Evolutionary conservation across 2,888 invertebrate genomes (phyloP).

Genomic region (Trisateles emortualis): DNA sequence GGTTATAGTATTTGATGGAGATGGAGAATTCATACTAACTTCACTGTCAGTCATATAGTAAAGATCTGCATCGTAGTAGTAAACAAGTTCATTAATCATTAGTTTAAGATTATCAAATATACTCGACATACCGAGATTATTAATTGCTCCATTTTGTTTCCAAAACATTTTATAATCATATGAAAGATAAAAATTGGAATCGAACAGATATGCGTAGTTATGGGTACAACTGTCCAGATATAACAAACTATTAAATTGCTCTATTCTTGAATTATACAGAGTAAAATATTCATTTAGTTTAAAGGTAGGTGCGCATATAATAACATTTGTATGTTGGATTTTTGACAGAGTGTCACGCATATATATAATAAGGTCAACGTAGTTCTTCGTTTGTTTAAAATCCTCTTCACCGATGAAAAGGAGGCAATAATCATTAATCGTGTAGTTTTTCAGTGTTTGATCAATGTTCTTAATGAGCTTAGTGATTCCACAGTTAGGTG

Average conservation of each 20-base stretch:
- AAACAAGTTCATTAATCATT: too few relatives aligned
- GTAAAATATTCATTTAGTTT: conserved; percentile 1
- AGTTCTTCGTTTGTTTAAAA: conserved; percentile 2
- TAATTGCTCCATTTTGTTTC: neutral
- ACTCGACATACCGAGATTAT: too few relatives aligned
- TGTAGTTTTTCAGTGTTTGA: neutral
- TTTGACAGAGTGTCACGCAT: conserved; percentile 1
- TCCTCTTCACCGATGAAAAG: neutral
- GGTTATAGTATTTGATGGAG: too few relatives aligned
- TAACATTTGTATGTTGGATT: conserved; percentile 6
- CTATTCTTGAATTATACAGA: neutral
- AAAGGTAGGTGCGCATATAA: conserved; percentile 5
- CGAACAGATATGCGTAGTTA: conserved; percentile 1
- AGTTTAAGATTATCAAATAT: too few relatives aligned
- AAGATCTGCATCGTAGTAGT: too few relatives aligned
- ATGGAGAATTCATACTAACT: too few relatives aligned
- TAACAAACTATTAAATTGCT: too few relatives aligned
- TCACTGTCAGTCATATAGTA: too few relatives aligned
- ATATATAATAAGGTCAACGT: conserved; percentile 1
- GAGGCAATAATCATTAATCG: conserved; percentile 4
- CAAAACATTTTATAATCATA: conserved; percentile 11
- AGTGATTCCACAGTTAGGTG: neutral
- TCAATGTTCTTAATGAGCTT: conserved; percentile 1
- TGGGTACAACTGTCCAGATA: conserved; percentile 7
- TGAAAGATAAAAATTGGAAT: neutral